Evolutionary conservation across 1,140 invertebrate species (phyloP).

Genomic region (Cryptotermes secundus): DNA sequence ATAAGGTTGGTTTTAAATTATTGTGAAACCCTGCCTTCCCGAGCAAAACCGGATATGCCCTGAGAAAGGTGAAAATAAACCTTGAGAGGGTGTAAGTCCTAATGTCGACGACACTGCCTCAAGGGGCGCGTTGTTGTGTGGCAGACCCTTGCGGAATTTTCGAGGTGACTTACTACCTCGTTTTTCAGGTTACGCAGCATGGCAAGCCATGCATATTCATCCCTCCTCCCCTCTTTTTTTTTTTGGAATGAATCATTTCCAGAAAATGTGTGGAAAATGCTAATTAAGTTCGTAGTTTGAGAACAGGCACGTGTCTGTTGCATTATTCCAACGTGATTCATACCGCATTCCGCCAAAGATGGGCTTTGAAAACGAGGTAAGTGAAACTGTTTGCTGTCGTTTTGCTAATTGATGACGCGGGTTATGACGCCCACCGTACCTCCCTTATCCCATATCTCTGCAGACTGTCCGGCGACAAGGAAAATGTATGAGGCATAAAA

Average conservation of each 20-base stretch:
- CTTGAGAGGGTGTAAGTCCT: too few relatives aligned
- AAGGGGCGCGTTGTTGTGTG: too few relatives aligned
- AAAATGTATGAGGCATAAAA: background rate
- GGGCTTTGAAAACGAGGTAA: background rate
- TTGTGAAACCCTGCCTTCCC: too few relatives aligned
- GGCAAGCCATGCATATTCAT: too few relatives aligned
- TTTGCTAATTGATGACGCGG: conserved; percentile 1
- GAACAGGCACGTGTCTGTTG: too few relatives aligned
- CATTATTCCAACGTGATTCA: background rate
- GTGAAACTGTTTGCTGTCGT: background rate
- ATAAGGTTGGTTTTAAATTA: too few relatives aligned
- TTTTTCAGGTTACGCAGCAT: too few relatives aligned
- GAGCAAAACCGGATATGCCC: too few relatives aligned
- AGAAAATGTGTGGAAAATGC: background rate
- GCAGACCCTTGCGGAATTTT: too few relatives aligned
- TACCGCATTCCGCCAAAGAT: background rate
- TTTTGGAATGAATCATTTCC: background rate
- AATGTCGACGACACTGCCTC: too few relatives aligned
- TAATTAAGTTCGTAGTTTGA: background rate
- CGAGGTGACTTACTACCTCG: too few relatives aligned
- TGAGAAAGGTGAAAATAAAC: too few relatives aligned
- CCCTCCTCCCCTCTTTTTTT: background rate
- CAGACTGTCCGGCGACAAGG: background rate
- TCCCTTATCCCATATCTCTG: background rate
- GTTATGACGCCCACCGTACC: background rate